Evolutionary conservation across 2,113 vertebrate species (phyloP), one percentile per base, ranked within the genome.

Genomic region (Myrmecobius fasciatus): DNA sequence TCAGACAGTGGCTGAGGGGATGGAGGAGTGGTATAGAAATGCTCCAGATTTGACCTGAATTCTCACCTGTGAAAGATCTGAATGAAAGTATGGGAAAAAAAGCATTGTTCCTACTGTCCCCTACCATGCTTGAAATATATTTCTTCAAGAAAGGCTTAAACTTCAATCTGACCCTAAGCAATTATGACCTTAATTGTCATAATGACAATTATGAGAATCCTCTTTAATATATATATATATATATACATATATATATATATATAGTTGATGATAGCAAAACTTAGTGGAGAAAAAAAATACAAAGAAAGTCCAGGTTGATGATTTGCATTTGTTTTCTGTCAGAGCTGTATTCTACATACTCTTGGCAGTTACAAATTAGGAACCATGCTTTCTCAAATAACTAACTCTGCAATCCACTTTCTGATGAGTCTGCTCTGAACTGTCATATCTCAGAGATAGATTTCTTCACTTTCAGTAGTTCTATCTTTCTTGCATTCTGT

Each of bases 311-410:
- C 56, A 91, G 5, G 6, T 53, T 88, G 91, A 91, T 95, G 96
- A 95, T 96, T 92, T 91, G 52, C 53, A 95, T 92, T 94, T 94
- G 92, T 0, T 94, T 96, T 83, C 95, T 93, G 88, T 96, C 92
- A 56, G 47, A 91, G 95, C 90, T 96, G 92, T 91, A 83, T 96
- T 96, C 95, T 95, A 93, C 92, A 93, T 54, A 56, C 24, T 91
- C 96, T 93, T 95, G 43, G 89, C 96, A 94, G 94, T 96, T 96
- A 56, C 91, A 94, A 91, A 95, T 93, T 90, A 94, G 93, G 92
- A 91, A 95, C 94, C 53, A 43, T 95, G 94, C 94, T 92, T 0
- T 0, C 93, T 94, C 89, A 95, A 53, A 94, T 28, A 25, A 90
- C 95, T 93, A 93, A 96, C 83, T 95, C 90, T 53, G 52, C n/a